Evolutionary conservation across 2,113 vertebrate species (phyloP), one percentile per base, ranked within the genome.

Genomic region (Sceloporus tristichus): DNA sequence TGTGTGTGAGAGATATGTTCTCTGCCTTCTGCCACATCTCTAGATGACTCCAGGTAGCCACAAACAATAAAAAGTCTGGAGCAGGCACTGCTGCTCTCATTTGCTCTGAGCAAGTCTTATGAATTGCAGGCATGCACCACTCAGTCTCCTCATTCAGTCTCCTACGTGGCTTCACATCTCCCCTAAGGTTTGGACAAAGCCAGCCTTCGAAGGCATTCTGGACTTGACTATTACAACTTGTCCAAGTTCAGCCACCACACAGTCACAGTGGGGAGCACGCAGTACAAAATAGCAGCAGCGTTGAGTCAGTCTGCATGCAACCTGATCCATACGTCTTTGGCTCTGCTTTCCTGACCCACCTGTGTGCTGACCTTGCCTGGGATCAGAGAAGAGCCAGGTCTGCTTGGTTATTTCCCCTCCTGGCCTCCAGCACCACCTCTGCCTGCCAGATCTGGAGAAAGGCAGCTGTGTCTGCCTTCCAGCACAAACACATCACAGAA

Each of bases 241-340:
- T 85, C 73, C 3, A 5, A 34, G 48, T 29, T 54, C 42, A 6
- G 11, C 19, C 4, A 2, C 78, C 4, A 48, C 48, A 48, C 48
- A 8, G 71, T 85, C 34, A 29, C 1, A 0, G 5, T 21, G 70
- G 16, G 0, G 19, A 29, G 8, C 21, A 18, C 59, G 18, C 18
- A 70, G 27, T 23, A 70, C 4, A 34, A 88, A 38, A 13, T 42
- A n/a, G 34, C 34, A 48, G 0, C 29, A 23, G 11, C 6, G 5
- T 23, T 11, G 19, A 6, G 71, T 9, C 48, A 48, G 70, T 27
- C 79, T 23, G 11, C 3, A 42, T 2, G n/a, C 5, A 4, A 21
- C 71, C 68, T 5, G 13, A 29, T 18, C 25, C 0, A 23, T n/a
- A 6, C 5, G 10, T 42, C 40, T 54, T 38, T 27, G 34, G 29